Evolutionary conservation across 2,888 invertebrate genomes (phyloP), one percentile per base, ranked within the genome.

Genomic region (Melinaea marsaeus): DNA sequence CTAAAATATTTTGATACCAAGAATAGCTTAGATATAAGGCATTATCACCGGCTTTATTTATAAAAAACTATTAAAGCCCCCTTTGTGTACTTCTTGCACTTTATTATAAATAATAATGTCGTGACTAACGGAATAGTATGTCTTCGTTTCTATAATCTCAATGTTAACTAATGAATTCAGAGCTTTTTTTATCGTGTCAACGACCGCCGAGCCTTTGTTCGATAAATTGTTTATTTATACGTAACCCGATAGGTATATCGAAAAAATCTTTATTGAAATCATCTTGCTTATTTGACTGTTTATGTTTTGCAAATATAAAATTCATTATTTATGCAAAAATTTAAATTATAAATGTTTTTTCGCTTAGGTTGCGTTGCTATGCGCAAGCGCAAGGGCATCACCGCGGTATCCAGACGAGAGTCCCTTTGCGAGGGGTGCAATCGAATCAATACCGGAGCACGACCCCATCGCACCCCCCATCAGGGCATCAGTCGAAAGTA

Each of bases 401-500:
- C 90, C 90, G 22, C 82, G 79, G 13, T 74, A 80, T 56, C 76
- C 80, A 4, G 74, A 80, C 47, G 72, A 76, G 51, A 74, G 66
- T 32, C 72, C 80, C 11, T 89, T 90, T 67, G 68, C 75, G 13
- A 79, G 90, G 55, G 87, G 84, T 68, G 83, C 83, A 4, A 84
- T 88, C 7, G 90, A 90, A 74, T 84, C 85, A 5, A 75, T 87
- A 13, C 90, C 90, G 9, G 76, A 80, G 61, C 90, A 90, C 71
- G 85, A 84, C 13, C 84, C 84, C 2, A 79, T 90, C 51, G 79
- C 84, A 6, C 71, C 81, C 35, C 96, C 96, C 0, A 86, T 96
- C 64, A 91, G 96, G 65, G 92, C 93, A 57, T 95, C 96, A 1
- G 95, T 96, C 2, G 96, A 96, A 84, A 94, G 93, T 74, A 85